These are phyloP conservation scores for Ormyrus thymus DNA, from an alignment of 2,888 invertebrate genomes.

Conservation along the genomic window DNA sequence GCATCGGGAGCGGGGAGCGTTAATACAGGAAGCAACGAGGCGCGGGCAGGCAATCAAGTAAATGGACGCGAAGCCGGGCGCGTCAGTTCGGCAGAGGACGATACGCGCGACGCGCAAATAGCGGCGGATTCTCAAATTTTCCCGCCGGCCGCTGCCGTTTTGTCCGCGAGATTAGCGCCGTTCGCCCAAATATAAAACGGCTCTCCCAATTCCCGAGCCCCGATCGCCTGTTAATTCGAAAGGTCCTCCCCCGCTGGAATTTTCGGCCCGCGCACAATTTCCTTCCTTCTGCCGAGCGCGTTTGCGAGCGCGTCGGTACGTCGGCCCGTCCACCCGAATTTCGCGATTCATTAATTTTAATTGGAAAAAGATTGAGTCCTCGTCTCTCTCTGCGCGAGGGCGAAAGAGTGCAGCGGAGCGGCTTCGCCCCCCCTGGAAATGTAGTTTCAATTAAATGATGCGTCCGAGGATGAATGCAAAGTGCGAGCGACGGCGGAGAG, in stretches of 20 bases:
- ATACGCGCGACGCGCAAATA: constrained; percentile 19
- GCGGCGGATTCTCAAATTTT: constrained; percentile 31
- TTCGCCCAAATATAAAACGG: constrained; percentile 5
- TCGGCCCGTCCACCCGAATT: too few species aligned
- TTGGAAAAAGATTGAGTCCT: too few species aligned
- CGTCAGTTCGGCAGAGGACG: background rate
- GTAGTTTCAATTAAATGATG: constrained; percentile 26
- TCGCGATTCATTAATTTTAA: too few species aligned
- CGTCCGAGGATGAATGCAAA: constrained; percentile 26
- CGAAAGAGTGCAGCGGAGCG: background rate
- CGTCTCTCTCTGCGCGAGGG: too few species aligned
- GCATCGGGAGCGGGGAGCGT: background rate
- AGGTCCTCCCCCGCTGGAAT: too few species aligned
- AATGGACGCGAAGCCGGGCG: constrained; percentile 35
- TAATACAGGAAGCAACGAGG: constrained; percentile 33
- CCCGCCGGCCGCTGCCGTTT: constrained; percentile 2
- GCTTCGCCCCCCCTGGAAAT: background rate
- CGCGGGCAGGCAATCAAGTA: constrained; percentile 44
- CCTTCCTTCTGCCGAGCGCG: too few species aligned
- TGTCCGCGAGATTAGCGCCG: constrained; percentile 11
- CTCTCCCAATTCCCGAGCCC: too few species aligned
- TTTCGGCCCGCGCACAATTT: too few species aligned
- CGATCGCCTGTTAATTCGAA: too few species aligned
- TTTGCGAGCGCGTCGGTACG: too few species aligned
- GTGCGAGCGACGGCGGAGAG: background rate